These are phyloP conservation scores for Kryptolebias ocellatus DNA, from an alignment of 2,797 vertebrate genomes.

Conservation along the genomic window DNA sequence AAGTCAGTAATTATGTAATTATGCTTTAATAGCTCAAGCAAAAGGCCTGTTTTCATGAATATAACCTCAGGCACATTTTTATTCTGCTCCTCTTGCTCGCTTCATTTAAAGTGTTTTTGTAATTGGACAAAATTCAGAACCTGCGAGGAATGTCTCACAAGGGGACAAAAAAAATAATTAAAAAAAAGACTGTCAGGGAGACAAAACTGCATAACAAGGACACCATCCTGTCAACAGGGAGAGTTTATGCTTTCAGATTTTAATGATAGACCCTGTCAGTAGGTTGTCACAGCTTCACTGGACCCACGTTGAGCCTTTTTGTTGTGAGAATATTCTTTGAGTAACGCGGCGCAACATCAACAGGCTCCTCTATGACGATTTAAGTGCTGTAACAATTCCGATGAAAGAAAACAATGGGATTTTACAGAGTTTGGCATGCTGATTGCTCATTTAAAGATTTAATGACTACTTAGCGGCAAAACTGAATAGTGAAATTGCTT, in stretches of 20 bases:
- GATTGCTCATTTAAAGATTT: not conserved
- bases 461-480: not conserved
- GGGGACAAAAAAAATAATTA: not conserved
- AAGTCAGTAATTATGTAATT: slow-evolving; percentile 16
- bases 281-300: slow-evolving; percentile 23
- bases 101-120: slow-evolving; percentile 17
- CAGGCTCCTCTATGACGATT: not conserved
- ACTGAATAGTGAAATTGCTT: not conserved
- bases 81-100: slow-evolving; percentile 14
- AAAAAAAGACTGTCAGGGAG: slow-evolving; percentile 1
- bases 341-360: slow-evolving; percentile 3
- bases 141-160: slow-evolving; percentile 6
- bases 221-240: slow-evolving; percentile 9
- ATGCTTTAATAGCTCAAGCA: slow-evolving; percentile 43
- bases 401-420: not conserved
- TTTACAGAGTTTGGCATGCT: not conserved
- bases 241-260: slow-evolving; percentile 21
- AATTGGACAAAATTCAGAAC: slow-evolving; percentile 26
- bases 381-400: not conserved
- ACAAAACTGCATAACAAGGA: slow-evolving; percentile 9
- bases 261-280: slow-evolving; percentile 25
- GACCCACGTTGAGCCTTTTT: slow-evolving; percentile 7
- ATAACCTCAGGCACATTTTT: slow-evolving; percentile 33
- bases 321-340: slow-evolving; percentile 22
- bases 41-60: slow-evolving; percentile 23